Base-by-base conservation (phyloP, 1,140 invertebrate species). In the Scaptomyza graminum region DNA sequence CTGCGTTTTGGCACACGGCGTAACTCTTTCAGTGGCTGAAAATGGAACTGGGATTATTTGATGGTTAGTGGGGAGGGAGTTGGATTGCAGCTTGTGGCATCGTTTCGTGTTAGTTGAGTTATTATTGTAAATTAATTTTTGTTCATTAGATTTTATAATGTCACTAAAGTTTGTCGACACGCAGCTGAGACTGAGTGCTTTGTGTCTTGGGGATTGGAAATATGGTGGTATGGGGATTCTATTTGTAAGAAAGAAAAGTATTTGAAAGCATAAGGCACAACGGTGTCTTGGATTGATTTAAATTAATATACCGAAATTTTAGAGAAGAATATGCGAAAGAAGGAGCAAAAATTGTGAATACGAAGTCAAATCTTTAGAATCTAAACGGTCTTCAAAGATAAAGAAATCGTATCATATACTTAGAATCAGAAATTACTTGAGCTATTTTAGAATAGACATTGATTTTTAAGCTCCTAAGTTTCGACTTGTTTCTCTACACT, bases 121-220 rank as follows among this genome's bases (percentile, higher is more conserved):
- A 87, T 87, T 87, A 87, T 87, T 88, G 65, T 73, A 87, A 87
- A 87, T 87, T 87, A 87, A 87, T 88, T 87, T 88, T 61, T 82
- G 83, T 88, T 87, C 83, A 87, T 87, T 87, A 87, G 83, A 87
- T 88, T 88, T 79, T 69, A 87, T 65, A 88, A 73, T 87, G 83
- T 82, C 78, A 76, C 67, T 68, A 22, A 87, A 81, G 44, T 75
- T 74, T 62, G 22, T 37, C 50, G 43, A 61, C 15, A 46, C 39
- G 37, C 82, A 88, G 83, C 71, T 87, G 82, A 56, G 71, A 44
- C 44, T 31, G 63, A 72, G 69, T 60, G 70, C 31, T 34, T 66
- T 22, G 34, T 16, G 31, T 6, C 18, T 25, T 34, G 57, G 49
- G 55, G 28, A 50, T 28, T 11, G 18, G 3, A 15, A 46, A 34